These are phyloP conservation scores for Leptinotarsa juncta DNA, from an alignment of 2,888 invertebrate species.

Conservation along the genomic window DNA sequence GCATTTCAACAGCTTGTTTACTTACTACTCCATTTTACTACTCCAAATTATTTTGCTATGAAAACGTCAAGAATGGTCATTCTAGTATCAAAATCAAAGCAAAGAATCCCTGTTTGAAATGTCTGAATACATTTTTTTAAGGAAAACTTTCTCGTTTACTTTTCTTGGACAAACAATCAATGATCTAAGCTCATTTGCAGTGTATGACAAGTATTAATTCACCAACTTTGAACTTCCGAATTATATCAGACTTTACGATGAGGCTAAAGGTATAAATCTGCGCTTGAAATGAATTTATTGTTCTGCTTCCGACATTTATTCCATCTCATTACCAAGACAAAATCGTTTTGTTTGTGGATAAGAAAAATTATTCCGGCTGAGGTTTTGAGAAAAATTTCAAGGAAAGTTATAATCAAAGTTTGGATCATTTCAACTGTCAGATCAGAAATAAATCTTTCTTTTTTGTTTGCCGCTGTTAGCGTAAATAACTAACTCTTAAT, in stretches of 20 bases:
- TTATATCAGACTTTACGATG: background rate
- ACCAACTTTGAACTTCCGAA: background rate
- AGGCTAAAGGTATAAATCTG: background rate
- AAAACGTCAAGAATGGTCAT: background rate
- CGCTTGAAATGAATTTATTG: background rate
- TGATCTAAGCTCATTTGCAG: background rate
- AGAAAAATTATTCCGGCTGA: background rate
- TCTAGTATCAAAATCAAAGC: background rate
- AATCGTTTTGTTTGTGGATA: background rate
- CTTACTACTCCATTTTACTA: too few species aligned
- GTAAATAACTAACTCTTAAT: too few species aligned
- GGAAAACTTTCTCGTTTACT: background rate
- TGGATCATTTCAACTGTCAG: too few species aligned
- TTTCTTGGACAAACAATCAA: background rate
- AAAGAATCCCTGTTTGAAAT: background rate
- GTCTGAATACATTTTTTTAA: background rate
- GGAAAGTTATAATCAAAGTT: background rate
- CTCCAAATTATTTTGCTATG: too few species aligned
- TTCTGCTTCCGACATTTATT: background rate
- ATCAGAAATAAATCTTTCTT: too few species aligned
- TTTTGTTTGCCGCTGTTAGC: too few species aligned
- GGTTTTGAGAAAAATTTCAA: background rate
- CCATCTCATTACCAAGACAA: background rate
- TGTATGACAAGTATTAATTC: background rate
- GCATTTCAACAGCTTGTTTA: too few species aligned